Conservation (phyloP, 1,140 invertebrate species). For the Eriosoma lanigerum region DNA sequence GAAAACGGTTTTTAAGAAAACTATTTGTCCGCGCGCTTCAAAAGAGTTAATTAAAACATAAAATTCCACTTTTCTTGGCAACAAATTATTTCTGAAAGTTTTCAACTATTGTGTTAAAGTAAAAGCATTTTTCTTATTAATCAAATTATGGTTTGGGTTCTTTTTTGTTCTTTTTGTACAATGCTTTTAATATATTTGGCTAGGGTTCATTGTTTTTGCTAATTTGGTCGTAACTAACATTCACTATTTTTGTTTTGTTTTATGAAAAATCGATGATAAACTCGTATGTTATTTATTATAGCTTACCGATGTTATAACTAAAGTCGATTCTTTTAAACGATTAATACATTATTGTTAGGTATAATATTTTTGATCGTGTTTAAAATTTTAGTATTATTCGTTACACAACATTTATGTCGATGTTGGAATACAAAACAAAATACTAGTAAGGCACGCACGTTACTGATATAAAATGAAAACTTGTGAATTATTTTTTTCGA, state of each 20-base stretch:
- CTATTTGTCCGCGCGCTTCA: not conserved
- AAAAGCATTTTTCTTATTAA: not conserved
- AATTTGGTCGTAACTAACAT: too few species aligned
- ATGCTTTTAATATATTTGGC: too few species aligned
- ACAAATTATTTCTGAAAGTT: not conserved
- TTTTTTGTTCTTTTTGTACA: not conserved
- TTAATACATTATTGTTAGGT: not conserved
- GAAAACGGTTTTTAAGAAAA: not conserved
- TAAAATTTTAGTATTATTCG: too few species aligned
- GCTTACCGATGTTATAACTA: not conserved
- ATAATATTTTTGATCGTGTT: too few species aligned
- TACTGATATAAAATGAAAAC: not conserved
- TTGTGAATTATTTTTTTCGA: constrained; percentile 21
- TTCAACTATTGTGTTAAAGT: not conserved
- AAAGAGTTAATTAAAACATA: constrained; percentile 4
- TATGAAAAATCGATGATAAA: too few species aligned
- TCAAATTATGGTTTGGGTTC: not conserved
- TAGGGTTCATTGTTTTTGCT: too few species aligned
- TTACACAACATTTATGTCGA: not conserved
- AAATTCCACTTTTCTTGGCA: not conserved
- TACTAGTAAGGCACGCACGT: not conserved
- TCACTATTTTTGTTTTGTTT: not conserved
- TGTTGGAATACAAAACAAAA: not conserved
- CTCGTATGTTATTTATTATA: too few species aligned
- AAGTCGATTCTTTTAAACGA: not conserved